Evolutionary conservation across 2,113 vertebrate genomes (phyloP).

Genomic region (Marcusenius ussheri): DNA sequence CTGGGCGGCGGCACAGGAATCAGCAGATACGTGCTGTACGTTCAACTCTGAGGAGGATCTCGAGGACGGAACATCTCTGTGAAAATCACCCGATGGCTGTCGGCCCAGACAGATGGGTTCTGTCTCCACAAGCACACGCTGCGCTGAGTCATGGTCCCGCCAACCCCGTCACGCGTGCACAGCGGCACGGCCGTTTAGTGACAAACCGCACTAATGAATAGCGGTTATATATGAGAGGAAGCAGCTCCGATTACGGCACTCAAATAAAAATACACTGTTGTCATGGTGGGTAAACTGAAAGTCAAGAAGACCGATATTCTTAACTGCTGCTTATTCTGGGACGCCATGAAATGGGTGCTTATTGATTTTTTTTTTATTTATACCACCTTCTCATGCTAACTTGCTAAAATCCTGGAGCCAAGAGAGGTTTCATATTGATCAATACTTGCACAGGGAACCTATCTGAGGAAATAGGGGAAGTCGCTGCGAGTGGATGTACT

Average conservation of each 20-base stretch:
- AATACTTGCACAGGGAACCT: background rate
- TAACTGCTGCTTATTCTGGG: background rate
- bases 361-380: background rate
- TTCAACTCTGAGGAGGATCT: background rate
- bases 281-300: background rate
- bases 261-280: background rate
- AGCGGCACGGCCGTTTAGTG: background rate
- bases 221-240: background rate
- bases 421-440: background rate
- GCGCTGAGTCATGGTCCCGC: background rate
- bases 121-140: background rate
- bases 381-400: background rate
- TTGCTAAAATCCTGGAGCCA: background rate
- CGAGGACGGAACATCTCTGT: background rate
- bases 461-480: background rate
- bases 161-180: background rate
- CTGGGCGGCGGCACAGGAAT: background rate
- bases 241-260: background rate
- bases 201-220: background rate
- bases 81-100: background rate
- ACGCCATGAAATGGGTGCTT: background rate
- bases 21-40: background rate
- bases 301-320: background rate
- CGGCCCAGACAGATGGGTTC: background rate
- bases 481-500: background rate